Conservation (phyloP, 2,888 invertebrate genomes). For the Alviniconcha strummeri region DNA sequence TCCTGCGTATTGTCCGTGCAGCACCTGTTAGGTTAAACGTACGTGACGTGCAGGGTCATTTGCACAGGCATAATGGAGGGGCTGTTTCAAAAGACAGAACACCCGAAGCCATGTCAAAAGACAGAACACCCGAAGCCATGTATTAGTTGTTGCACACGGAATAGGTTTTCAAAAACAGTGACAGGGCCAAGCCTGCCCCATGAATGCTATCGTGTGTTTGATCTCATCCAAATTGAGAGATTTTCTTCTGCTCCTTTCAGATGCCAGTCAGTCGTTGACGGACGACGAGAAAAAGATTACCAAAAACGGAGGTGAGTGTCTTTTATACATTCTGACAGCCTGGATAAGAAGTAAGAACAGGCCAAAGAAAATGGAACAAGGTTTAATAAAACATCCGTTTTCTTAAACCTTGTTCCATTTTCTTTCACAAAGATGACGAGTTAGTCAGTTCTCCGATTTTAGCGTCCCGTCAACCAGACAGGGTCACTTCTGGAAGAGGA, state of each 20-base stretch:
- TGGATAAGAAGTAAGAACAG: neutral
- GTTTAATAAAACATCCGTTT: too few species aligned
- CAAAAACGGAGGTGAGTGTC: conserved; percentile 57
- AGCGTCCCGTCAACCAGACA: too few species aligned
- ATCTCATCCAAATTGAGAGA: conserved; percentile 17
- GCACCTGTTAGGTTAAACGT: neutral
- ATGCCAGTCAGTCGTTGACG: conserved; percentile 56
- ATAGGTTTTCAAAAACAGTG: neutral
- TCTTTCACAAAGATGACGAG: too few species aligned
- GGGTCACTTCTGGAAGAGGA: too few species aligned
- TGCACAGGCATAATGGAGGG: neutral
- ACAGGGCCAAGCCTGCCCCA: conserved; percentile 1
- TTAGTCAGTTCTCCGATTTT: too few species aligned
- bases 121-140: too few species aligned
- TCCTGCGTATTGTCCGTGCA: too few species aligned
- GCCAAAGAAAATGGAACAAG: neutral
- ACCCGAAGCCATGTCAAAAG: neutral
- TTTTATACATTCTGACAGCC: neutral
- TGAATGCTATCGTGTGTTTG: conserved; percentile 29
- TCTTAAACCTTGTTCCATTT: too few species aligned
- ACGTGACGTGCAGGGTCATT: neutral
- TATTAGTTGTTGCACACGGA: too few species aligned
- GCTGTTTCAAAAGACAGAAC: neutral
- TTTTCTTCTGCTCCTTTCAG: conserved; percentile 42
- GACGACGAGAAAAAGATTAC: conserved; percentile 65